Evolutionary conservation across 2,113 vertebrate genomes (phyloP).

Genomic region (Ophiodon elongatus): DNA sequence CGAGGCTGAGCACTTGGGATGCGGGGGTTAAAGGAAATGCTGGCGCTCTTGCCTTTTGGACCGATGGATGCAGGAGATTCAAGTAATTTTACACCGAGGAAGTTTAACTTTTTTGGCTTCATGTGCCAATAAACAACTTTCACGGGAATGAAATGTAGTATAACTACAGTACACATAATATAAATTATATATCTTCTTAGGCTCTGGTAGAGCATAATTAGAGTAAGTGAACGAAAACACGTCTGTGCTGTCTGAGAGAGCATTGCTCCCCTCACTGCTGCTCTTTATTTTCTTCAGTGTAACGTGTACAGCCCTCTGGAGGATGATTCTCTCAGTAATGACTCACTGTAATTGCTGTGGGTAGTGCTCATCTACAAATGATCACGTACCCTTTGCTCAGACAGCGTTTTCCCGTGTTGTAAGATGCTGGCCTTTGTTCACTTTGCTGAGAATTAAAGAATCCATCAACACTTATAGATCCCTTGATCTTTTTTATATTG

Average conservation of each 20-base stretch:
- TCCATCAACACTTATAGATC: slow-evolving; percentile 1
- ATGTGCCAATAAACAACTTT: too few relatives aligned
- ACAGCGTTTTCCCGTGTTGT: background rate
- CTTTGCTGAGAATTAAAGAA: slow-evolving; percentile 1
- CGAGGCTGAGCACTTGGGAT: background rate
- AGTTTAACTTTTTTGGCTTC: background rate
- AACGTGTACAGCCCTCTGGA: background rate
- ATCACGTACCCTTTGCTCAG: background rate
- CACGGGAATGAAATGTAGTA: background rate
- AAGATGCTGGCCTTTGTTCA: background rate
- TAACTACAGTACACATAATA: slow-evolving; percentile 24
- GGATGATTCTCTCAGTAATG: slow-evolving; percentile 36
- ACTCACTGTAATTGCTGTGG: slow-evolving; percentile 39
- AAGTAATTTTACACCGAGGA: background rate
- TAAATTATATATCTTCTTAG: background rate
- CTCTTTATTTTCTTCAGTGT: slow-evolving; percentile 17
- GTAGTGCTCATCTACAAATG: slow-evolving; percentile 45
- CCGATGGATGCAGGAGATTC: background rate
- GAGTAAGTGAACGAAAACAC: slow-evolving; percentile 32
- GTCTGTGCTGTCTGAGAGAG: slow-evolving; percentile 17
- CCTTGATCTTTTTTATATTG: background rate
- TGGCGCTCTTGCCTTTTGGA: background rate
- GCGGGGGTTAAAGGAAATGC: background rate
- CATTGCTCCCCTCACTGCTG: slow-evolving; percentile 13
- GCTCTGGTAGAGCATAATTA: slow-evolving; percentile 7